Conservation (phyloP, 2,888 invertebrate species). For the Hypsopygia costalis region DNA sequence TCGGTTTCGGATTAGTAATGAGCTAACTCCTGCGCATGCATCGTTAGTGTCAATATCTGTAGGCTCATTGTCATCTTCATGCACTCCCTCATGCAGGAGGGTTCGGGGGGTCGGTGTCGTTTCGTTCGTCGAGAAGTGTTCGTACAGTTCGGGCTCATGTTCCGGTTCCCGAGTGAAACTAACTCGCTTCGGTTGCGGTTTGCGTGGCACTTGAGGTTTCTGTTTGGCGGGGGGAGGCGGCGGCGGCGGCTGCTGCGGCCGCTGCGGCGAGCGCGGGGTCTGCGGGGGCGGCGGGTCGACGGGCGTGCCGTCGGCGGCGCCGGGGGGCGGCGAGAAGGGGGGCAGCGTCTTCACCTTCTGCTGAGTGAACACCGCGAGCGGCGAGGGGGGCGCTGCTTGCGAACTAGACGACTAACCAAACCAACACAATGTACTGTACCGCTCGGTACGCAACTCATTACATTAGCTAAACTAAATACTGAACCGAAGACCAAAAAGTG, state of each 20-base stretch:
- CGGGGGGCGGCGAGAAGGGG: constrained; percentile 28
- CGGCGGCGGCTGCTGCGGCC: constrained; percentile 40
- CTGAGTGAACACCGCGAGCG: constrained; percentile 60
- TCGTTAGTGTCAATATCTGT: constrained; percentile 59
- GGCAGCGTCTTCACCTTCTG: constrained; percentile 51
- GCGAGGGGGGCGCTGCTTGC: constrained; percentile 57
- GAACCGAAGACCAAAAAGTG: constrained; percentile 37
- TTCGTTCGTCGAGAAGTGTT: constrained; percentile 37
- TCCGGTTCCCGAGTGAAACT: constrained; percentile 66
- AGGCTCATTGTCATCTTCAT: constrained; percentile 41
- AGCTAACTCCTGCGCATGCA: constrained; percentile 65
- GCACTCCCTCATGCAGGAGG: constrained; percentile 51
- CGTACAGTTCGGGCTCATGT: constrained; percentile 40
- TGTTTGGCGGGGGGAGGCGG: constrained; percentile 56
- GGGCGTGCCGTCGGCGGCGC: constrained; percentile 35
- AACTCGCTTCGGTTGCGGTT: constrained; percentile 74
- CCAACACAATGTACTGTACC: constrained; percentile 65
- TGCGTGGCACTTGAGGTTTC: constrained; percentile 72
- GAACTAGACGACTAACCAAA: constrained; percentile 73
- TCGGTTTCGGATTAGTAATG: constrained; percentile 66
- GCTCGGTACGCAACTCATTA: constrained; percentile 38
- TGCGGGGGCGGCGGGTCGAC: constrained; percentile 31
- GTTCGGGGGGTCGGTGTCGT: constrained; percentile 34
- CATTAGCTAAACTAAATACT: constrained; percentile 25
- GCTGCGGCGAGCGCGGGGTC: constrained; percentile 26